Evolutionary conservation across 2,113 vertebrate genomes (phyloP).

Genomic region (Pica pica): DNA sequence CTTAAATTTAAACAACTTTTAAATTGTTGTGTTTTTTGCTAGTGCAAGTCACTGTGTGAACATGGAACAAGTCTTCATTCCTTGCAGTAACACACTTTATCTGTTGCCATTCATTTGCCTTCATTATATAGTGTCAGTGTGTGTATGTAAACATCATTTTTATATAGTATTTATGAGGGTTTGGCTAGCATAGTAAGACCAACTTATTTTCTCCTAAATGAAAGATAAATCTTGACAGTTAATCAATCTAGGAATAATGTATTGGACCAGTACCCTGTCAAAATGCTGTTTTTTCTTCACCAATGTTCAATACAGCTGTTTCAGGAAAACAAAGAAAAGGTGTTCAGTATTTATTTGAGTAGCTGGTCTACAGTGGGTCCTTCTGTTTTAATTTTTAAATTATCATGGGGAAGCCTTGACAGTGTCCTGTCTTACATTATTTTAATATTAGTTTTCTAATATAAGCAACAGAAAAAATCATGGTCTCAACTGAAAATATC

Average conservation of each 20-base stretch:
- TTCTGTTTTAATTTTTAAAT: background rate
- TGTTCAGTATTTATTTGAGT: background rate
- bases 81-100: background rate
- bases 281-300: background rate
- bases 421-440: background rate
- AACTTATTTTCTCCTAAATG: background rate
- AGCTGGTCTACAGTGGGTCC: background rate
- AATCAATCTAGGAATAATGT: constrained; percentile 5
- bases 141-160: background rate
- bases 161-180: background rate
- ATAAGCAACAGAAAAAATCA: background rate
- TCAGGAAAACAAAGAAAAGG: background rate
- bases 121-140: background rate
- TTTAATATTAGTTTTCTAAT: background rate
- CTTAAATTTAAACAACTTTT: background rate
- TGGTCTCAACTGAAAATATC: background rate
- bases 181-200: background rate
- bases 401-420: background rate
- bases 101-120: background rate
- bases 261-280: background rate
- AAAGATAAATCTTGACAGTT: background rate
- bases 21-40: background rate
- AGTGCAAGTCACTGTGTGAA: background rate
- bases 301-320: background rate
- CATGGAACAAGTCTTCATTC: background rate